Base-by-base conservation (phyloP, 2,113 vertebrate genomes). In the Melozone crissalis region DNA sequence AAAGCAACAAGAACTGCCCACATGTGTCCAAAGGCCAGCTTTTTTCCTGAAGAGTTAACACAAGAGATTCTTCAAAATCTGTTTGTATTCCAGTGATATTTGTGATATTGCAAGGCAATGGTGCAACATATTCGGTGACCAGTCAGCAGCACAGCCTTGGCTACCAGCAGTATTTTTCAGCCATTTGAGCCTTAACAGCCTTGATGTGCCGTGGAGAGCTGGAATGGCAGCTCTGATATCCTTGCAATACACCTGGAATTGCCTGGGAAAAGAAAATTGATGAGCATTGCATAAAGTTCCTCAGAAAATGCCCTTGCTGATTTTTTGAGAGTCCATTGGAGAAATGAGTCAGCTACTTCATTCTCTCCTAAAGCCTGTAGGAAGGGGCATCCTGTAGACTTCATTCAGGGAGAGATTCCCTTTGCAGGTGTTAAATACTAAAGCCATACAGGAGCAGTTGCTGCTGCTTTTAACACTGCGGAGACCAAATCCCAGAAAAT, bases 91-190 rank as follows among this genome's bases (percentile, higher is more conserved):
- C 84, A 43, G 59, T 83, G 55, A 5, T 35, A 57, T 61, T 82
- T 69, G 27, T 52, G 51, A 30, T 71, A 26, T 12, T 87, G 31
- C 35, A 74, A 55, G 11, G 54, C 8, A 10, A 4, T 22, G 33
- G 46, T 15, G 41, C 43, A 35, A 7, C 0, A 0, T 75, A 44
- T 51, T 63, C 46, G 8, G 73, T 55, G 58, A 30, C 31, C 35
- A 51, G 19, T 27, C 1, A 3, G 39, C 46, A 28, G 26, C 39
- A 24, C 30, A 52, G 47, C 43, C 52, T 83, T 86, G 63, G 28
- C 47, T 73, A 52, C 33, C 47, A 84, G 58, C 72, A 6, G 1
- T 57, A 12, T 52, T 87, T 90, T 75, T 83, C 26, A 84, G 28
- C 41, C 24, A 17, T 76, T 73, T 90, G 73, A 51, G 63, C 78